Conservation (phyloP, 53 echinoderm and acorn worm genomes). For the Zoroaster sp. region DNA sequence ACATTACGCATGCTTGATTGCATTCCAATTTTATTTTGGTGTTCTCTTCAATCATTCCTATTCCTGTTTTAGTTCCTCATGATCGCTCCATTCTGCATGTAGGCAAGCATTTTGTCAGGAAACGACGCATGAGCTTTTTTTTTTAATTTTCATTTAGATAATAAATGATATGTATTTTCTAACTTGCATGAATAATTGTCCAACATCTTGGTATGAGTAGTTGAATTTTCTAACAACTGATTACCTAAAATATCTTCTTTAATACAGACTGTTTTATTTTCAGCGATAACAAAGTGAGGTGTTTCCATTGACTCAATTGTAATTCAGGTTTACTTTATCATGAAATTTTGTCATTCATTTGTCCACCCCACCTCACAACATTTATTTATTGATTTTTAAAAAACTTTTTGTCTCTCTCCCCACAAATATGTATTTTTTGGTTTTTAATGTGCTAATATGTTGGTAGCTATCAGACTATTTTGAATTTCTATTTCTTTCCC, state of each 20-base stretch:
- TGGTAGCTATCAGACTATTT: neutral
- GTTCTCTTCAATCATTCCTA: neutral
- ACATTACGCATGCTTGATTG: constrained; percentile 16
- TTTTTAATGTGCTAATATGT: neutral
- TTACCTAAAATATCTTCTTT: neutral
- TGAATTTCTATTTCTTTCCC: neutral
- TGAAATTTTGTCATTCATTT: neutral
- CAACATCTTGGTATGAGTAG: neutral
- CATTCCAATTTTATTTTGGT: constrained; percentile 9
- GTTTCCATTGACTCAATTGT: neutral
- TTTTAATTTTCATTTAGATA: neutral
- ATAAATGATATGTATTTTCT: neutral
- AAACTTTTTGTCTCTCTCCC: too few relatives aligned
- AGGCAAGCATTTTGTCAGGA: constrained; percentile 22
- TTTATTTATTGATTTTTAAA: too few relatives aligned
- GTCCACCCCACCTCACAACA: neutral
- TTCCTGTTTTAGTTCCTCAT: neutral
- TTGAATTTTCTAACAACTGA: neutral
- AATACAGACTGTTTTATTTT: neutral
- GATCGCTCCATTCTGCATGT: constrained; percentile 45
- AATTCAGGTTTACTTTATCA: neutral
- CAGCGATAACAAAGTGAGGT: neutral
- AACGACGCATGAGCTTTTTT: constrained; percentile 13
- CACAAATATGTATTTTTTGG: neutral
- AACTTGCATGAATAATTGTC: neutral